Conservation (phyloP, 1,140 invertebrate species). For the Cydia fagiglandana region DNA sequence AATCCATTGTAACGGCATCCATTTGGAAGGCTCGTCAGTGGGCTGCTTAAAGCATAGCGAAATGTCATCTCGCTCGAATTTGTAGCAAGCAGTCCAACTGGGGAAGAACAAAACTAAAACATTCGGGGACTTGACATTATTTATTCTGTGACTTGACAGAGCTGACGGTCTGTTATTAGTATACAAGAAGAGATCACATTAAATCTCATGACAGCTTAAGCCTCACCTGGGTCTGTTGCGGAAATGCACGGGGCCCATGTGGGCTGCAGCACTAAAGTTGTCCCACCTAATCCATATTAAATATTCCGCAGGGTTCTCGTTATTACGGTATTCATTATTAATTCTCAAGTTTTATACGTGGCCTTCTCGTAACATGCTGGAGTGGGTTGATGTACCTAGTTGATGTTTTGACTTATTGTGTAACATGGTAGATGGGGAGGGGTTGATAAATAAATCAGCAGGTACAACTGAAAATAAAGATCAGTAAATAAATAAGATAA, state of each 20-base stretch:
- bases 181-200: constrained; percentile 36
- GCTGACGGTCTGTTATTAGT: no score
- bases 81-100: no score
- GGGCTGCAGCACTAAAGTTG: constrained; percentile 34
- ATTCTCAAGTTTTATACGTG: constrained; percentile 4
- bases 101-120: not conserved
- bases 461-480: no score
- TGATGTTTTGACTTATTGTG: not conserved
- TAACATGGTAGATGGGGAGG: no score
- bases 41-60: no score
- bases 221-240: constrained; percentile 46
- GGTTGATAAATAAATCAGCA: no score
- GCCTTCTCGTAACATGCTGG: not conserved
- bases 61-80: no score
- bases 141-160: not conserved
- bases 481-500: no score
- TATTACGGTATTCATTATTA: constrained; percentile 11
- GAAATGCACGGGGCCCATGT: constrained; percentile 48
- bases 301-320: constrained; percentile 28
- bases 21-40: no score
- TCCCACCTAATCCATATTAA: constrained; percentile 30
- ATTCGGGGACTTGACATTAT: not conserved
- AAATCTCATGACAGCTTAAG: constrained; percentile 50
- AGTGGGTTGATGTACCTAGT: not conserved
- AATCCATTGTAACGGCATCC: no score